Evolutionary conservation across 2,888 invertebrate genomes (phyloP).

Genomic region (Bugula neritina): DNA sequence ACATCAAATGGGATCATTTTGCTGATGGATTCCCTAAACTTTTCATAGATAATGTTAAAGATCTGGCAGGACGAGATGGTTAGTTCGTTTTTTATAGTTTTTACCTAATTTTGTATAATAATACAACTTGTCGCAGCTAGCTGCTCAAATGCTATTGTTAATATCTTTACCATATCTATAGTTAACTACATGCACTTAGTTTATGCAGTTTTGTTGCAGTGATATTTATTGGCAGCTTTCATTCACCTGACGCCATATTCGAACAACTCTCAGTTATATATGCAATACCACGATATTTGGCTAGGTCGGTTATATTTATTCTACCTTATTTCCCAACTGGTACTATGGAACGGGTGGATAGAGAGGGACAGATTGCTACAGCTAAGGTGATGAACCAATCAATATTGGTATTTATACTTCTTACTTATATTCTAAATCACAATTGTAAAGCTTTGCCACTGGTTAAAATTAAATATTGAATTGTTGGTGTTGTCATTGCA

Average conservation of each 20-base stretch:
- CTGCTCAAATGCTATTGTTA: no score
- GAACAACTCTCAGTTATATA: constrained; percentile 54
- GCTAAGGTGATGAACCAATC: constrained; percentile 51
- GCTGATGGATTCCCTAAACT: constrained; percentile 53
- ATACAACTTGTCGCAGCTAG: no score
- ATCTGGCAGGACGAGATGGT: constrained; percentile 54
- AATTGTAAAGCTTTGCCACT: no score
- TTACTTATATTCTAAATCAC: no score
- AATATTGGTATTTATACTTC: no score
- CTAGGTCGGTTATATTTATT: constrained; percentile 51
- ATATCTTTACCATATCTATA: no score
- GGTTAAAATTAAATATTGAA: no score
- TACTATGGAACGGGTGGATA: constrained; percentile 54
- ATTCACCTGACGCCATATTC: constrained; percentile 52
- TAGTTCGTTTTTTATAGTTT: background rate
- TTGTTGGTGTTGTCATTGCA: no score
- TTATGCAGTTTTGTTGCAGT: constrained; percentile 48
- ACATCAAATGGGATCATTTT: constrained; percentile 51
- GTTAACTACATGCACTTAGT: no score
- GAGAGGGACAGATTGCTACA: constrained; percentile 54
- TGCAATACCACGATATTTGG: constrained; percentile 52
- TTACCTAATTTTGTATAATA: background rate
- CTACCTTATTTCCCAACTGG: constrained; percentile 55
- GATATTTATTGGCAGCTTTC: constrained; percentile 53
- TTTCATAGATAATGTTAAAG: constrained; percentile 52